Percentiles rank a stretch among this genome's conserved stretches.
Evolutionary conservation across 2,888 invertebrate species (phyloP).

Genomic region (Papilio protenor): DNA sequence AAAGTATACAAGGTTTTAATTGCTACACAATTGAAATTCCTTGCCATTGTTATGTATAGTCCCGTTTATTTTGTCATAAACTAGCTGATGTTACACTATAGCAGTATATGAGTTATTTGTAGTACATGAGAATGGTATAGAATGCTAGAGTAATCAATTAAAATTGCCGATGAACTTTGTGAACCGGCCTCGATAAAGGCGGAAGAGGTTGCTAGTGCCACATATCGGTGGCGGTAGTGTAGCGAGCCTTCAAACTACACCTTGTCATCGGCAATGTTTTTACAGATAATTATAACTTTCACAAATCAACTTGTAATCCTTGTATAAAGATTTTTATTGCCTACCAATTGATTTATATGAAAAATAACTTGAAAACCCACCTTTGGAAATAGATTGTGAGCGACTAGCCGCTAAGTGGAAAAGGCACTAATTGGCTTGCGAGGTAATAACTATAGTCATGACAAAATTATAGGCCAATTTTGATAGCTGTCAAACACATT

Average conservation of each 20-base stretch:
- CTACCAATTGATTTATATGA: background rate
- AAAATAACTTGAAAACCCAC: background rate
- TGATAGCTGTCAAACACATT: background rate
- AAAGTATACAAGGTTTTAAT: too few species aligned
- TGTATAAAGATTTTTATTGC: constrained; percentile 13
- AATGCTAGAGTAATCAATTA: constrained; percentile 56
- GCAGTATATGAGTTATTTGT: constrained; percentile 14
- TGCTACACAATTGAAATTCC: background rate
- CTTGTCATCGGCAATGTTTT: constrained; percentile 30
- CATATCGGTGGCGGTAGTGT: constrained; percentile 41
- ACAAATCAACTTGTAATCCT: constrained; percentile 23
- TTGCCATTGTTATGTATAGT: background rate
- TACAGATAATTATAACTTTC: constrained; percentile 27
- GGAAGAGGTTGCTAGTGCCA: constrained; percentile 59
- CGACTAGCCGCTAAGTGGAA: background rate
- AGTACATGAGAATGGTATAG: constrained; percentile 28
- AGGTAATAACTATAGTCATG: too few species aligned
- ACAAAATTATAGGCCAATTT: background rate
- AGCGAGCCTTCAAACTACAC: constrained; percentile 45
- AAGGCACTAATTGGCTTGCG: background rate
- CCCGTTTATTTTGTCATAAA: background rate
- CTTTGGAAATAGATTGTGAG: background rate
- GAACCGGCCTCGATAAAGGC: constrained; percentile 72
- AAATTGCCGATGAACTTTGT: constrained; percentile 62
- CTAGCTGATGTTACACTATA: background rate